Evolutionary conservation across 2,797 vertebrate species (phyloP).

Genomic region (Crenuchus spilurus): DNA sequence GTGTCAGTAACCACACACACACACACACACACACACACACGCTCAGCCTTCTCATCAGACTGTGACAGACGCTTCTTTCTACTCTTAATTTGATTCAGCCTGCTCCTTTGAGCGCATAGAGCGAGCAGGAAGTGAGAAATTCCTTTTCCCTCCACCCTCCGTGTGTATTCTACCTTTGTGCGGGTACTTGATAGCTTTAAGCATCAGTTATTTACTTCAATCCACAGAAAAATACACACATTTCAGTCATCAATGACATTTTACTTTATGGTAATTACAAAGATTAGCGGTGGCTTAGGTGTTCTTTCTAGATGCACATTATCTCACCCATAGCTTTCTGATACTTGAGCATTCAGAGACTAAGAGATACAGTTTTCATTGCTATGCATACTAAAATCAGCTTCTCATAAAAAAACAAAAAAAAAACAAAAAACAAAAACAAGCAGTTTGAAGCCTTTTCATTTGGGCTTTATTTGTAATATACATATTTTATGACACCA

Average conservation of each 20-base stretch:
- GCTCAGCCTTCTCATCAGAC: constrained; percentile 37
- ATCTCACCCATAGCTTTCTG: constrained; percentile 5
- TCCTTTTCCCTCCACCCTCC: constrained; percentile 4
- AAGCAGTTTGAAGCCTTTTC: neutral
- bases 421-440: too few relatives aligned
- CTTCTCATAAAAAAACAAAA: neutral
- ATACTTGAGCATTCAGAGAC: neutral
- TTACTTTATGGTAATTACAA: constrained; percentile 14
- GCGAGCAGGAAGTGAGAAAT: constrained; percentile 19
- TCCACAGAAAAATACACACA: neutral
- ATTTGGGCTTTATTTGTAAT: neutral
- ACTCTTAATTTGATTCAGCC: constrained; percentile 63
- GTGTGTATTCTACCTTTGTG: constrained; percentile 17
- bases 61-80: constrained; percentile 16
- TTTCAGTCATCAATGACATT: constrained; percentile 9
- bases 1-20: constrained; percentile 31
- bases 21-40: constrained; percentile 4
- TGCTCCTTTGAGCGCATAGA: constrained; percentile 32
- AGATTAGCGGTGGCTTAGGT: constrained; percentile 25
- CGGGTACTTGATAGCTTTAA: constrained; percentile 30
- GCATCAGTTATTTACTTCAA: constrained; percentile 11
- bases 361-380: constrained; percentile 50
- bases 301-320: constrained; percentile 2
- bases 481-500: neutral
- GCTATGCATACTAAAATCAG: neutral